These are phyloP conservation scores for Hypanus sabinus DNA, from an alignment of 2,113 vertebrate genomes.

Conservation along the genomic window DNA sequence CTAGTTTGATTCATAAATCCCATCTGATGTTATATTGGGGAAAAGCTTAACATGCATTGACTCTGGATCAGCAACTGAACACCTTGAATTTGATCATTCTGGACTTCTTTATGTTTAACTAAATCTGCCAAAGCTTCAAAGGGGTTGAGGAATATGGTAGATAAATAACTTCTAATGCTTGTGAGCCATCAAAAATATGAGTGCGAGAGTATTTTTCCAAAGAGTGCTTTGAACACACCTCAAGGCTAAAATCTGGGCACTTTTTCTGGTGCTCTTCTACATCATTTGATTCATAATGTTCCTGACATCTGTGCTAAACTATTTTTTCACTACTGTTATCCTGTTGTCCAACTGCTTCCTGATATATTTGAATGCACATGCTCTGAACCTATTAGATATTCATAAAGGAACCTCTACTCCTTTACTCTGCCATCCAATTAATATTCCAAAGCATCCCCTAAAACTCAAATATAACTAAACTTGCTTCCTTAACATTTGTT, in stretches of 20 bases:
- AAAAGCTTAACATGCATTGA: too few species aligned
- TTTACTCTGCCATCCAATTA: neutral
- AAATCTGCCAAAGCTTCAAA: too few species aligned
- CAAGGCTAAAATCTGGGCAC: too few species aligned
- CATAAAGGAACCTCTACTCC: neutral
- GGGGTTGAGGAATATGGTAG: too few species aligned
- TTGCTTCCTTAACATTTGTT: neutral
- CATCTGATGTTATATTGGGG: too few species aligned
- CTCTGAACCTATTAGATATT: neutral
- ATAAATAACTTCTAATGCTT: too few species aligned
- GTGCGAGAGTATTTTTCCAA: too few species aligned
- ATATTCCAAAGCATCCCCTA: slow-evolving; percentile 1
- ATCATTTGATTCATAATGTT: neutral
- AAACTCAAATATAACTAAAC: slow-evolving; percentile 2
- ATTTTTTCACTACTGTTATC: neutral
- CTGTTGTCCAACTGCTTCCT: neutral
- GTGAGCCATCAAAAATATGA: too few species aligned
- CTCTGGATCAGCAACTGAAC: too few species aligned
- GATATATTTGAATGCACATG: neutral
- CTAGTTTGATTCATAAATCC: neutral
- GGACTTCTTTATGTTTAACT: too few species aligned
- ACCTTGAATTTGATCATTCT: too few species aligned
- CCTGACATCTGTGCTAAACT: neutral
- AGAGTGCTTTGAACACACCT: too few species aligned
- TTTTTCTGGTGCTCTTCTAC: neutral